Conservation (phyloP, 2,797 vertebrate genomes). For the Heteromormyrus szaboi region DNA sequence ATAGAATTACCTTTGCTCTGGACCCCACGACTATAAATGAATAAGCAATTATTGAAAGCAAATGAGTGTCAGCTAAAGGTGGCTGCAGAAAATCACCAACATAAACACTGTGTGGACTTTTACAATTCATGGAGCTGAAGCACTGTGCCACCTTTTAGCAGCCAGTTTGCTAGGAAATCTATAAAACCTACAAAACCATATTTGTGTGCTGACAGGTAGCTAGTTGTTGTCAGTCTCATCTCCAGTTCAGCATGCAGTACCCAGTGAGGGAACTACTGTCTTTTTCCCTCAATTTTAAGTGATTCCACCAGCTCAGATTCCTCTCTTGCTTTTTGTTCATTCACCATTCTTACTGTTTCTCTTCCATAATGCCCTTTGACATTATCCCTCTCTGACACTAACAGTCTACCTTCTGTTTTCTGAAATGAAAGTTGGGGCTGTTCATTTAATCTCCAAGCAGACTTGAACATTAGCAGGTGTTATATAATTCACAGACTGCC, state of each 20-base stretch:
- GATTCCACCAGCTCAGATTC: not conserved
- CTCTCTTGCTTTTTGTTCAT: not conserved
- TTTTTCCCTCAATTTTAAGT: not conserved
- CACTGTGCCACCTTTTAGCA: not conserved
- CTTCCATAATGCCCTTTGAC: constrained; percentile 1
- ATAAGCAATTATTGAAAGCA: not conserved
- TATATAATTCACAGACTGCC: not conserved
- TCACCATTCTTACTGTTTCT: not conserved
- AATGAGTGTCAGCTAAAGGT: not conserved
- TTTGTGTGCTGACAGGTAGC: not conserved
- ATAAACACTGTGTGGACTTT: not conserved
- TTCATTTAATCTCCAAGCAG: not conserved
- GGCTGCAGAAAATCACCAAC: not conserved
- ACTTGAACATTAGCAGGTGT: not conserved
- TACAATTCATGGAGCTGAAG: not conserved
- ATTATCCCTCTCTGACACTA: not conserved
- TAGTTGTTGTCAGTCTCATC: not conserved
- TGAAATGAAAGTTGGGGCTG: not conserved
- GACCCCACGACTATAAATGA: not conserved
- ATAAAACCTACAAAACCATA: not conserved
- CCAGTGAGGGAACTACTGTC: not conserved
- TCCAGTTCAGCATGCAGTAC: not conserved
- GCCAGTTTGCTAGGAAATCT: not conserved
- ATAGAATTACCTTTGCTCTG: not conserved
- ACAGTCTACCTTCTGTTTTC: not conserved